A percentile compares a stretch with the other conserved stretches of the same genome.
These are phyloP conservation scores for Noctua fimbriata DNA, from an alignment of 2,888 invertebrate species.

Conservation along the genomic window DNA sequence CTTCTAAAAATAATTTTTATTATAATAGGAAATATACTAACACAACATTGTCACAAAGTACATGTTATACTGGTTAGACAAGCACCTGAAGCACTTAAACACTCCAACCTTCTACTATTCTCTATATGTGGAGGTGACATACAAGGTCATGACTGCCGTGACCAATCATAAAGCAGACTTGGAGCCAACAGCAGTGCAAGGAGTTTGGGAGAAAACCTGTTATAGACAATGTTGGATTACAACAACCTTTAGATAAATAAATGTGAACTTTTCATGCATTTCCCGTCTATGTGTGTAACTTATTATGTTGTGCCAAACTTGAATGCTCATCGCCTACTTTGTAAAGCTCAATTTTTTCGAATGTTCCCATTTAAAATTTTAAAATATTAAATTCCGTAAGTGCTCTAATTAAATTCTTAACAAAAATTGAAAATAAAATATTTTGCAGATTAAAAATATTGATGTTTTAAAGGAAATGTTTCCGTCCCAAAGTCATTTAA, in stretches of 20 bases:
- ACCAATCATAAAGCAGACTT: slow-evolving; percentile 11
- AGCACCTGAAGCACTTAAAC: slow-evolving; percentile 42
- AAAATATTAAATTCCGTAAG: slow-evolving; percentile 45
- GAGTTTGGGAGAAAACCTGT: slow-evolving; percentile 14
- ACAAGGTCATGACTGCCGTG: slow-evolving; percentile 20
- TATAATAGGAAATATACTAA: slow-evolving; percentile 26
- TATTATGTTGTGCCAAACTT: slow-evolving; percentile 71
- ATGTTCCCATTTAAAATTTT: slow-evolving; percentile 31
- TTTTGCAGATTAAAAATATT: slow-evolving; percentile 65
- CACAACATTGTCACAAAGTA: slow-evolving; percentile 26
- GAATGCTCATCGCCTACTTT: slow-evolving; percentile 62
- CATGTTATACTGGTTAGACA: slow-evolving; percentile 36
- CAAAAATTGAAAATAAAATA: slow-evolving; percentile 54
- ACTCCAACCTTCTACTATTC: background rate
- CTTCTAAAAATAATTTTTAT: slow-evolving; percentile 41
- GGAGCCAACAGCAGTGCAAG: slow-evolving; percentile 15
- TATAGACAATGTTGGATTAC: slow-evolving; percentile 24
- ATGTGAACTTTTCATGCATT: slow-evolving; percentile 59
- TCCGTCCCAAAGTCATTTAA: slow-evolving; percentile 90
- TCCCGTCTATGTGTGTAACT: slow-evolving; percentile 55
- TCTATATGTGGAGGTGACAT: slow-evolving; percentile 24
- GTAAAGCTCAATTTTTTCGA: slow-evolving; percentile 58
- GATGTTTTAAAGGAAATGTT: slow-evolving; percentile 83
- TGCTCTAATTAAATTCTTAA: slow-evolving; percentile 52
- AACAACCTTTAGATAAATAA: slow-evolving; percentile 51